Evolutionary conservation across 2,113 vertebrate genomes (phyloP), one percentile per base, ranked within the genome.

Genomic region (Cygnus atratus): DNA sequence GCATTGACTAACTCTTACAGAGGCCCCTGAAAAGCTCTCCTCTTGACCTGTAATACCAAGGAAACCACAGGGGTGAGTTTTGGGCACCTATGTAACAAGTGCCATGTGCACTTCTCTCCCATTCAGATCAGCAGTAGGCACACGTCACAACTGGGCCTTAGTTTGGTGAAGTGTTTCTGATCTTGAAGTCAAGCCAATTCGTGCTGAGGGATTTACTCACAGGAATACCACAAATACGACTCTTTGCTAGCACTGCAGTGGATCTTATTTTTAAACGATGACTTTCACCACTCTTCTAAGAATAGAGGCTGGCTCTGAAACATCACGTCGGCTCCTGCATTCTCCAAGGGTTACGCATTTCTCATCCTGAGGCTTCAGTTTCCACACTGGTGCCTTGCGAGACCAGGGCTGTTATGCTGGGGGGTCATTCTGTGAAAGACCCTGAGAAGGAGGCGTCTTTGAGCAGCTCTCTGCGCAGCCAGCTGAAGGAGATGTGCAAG

Each of bases 261-360:
- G 71, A 62, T 73, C 54, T 92, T 90, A 83, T 85, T 94, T 96
- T 92, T 80, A 85, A 95, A 71, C 76, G 25, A 74, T 57, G 55
- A 88, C 72, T 94, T 95, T 75, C 76, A 68, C 35, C 21, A 19
- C 52, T 90, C 29, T 59, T 77, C 85, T 88, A 90, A 94, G 91
- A 93, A 93, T 81, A 94, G 83, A 71, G 43, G 26, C 85, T 95
- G 92, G 72, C 88, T 92, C 85, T 75, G 76, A 81, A 93, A 84
- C n/a, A 31, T 19, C 88, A 54, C 0, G 0, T 63, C 0, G 0
- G 43, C 65, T 90, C 80, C 88, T 90, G 57, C 35, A 3, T 39
- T 72, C 68, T 84, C 72, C 50, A 65, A 41, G 86, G 93, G 68
- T 50, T 90, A 59, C 3, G 25, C 7, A 24, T 81, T 84, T 88